phyloP scores from a whole-genome alignment of 2,888 invertebrate genomes.

The Monopis laevigella region DNA sequence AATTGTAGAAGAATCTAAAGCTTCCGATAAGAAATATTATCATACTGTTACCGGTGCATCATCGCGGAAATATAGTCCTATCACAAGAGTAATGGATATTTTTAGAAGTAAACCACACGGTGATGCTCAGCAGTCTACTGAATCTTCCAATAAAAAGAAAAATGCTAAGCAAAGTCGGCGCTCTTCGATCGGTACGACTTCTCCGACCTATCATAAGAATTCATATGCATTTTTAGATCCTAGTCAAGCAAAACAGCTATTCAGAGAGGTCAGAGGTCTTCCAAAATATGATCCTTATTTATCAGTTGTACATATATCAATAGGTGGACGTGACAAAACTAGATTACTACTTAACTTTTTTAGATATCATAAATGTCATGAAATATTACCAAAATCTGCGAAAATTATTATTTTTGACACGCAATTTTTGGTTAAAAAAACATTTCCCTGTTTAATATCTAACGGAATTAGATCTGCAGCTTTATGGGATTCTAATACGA shows the following conservation, averaged over 20 bases:
- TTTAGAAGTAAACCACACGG: conserved; percentile 50
- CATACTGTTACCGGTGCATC: conserved; percentile 62
- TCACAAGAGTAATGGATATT: conserved; percentile 60
- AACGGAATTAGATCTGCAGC: conserved; percentile 60
- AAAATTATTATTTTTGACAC: conserved; percentile 63
- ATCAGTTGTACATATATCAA: conserved; percentile 60
- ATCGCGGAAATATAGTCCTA: conserved; percentile 57
- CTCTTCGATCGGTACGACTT: conserved; percentile 56
- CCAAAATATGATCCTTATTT: conserved; percentile 60
- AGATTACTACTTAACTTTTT: conserved; percentile 56
- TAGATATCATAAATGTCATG: conserved; percentile 60
- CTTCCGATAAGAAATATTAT: conserved; percentile 58
- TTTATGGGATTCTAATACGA: conserved; percentile 55
- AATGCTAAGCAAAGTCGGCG: conserved; percentile 40
- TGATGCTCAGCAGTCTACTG: conserved; percentile 33
- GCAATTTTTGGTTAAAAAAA: conserved; percentile 55
- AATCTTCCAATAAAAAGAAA: conserved; percentile 49
- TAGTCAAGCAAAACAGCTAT: conserved; percentile 53
- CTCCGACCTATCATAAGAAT: conserved; percentile 59
- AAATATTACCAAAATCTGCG: conserved; percentile 59
- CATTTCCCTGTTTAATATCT: conserved; percentile 57
- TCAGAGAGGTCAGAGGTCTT: conserved; percentile 56
- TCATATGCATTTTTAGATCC: conserved; percentile 59
- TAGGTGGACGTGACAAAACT: conserved; percentile 59
- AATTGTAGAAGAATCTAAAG: conserved; percentile 40